phyloP scores from a whole-genome alignment of 2,797 vertebrate species.

The Sebastes baramenuke region DNA sequence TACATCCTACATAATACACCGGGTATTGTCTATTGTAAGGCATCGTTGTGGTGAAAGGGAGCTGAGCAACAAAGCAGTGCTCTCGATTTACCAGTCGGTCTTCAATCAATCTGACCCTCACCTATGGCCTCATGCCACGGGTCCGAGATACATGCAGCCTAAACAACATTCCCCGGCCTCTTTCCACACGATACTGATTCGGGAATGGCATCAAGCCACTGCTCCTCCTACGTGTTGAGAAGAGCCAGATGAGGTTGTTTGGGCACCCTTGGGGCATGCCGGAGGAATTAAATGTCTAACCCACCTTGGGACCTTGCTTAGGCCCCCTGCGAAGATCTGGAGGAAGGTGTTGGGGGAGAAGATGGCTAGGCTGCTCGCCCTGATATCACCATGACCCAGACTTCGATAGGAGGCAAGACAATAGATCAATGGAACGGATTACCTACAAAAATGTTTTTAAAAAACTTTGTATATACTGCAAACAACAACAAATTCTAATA shows the following conservation, averaged over 20 bases:
- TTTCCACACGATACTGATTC: neutral
- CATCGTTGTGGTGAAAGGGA: neutral
- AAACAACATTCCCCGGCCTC: neutral
- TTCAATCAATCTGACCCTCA: neutral
- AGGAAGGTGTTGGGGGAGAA: neutral
- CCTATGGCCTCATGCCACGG: neutral
- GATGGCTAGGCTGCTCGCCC: neutral
- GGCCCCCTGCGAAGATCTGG: neutral
- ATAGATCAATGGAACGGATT: neutral
- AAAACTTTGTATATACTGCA: neutral
- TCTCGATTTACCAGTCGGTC: neutral
- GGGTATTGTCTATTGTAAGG: neutral
- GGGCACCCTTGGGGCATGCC: neutral
- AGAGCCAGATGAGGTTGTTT: conserved; percentile 4
- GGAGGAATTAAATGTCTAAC: neutral
- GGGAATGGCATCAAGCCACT: neutral
- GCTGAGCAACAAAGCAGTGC: neutral
- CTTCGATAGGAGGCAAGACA: neutral
- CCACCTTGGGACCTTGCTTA: neutral
- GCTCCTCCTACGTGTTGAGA: neutral
- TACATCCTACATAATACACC: neutral
- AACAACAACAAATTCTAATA: neutral
- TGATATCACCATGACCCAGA: neutral
- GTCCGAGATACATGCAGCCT: neutral
- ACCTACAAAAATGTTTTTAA: neutral